phyloP scores from a whole-genome alignment of 2,797 vertebrate species.

The Oophaga sylvatica region DNA sequence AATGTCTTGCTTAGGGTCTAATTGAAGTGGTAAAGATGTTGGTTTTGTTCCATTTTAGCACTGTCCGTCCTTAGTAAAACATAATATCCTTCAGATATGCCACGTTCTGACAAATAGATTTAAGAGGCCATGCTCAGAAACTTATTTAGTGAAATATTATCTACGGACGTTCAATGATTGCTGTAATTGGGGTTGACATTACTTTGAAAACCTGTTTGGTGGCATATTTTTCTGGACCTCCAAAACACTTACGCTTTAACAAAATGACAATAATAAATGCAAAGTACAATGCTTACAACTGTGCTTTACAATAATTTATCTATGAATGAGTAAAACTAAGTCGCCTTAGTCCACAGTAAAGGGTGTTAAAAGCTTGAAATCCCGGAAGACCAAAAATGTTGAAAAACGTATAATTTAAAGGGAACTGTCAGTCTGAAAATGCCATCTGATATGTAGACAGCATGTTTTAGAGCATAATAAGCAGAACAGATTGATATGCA shows the following conservation, averaged over 20 bases:
- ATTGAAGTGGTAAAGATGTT: slow-evolving; percentile 26
- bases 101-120: neutral
- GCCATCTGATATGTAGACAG: too few species aligned
- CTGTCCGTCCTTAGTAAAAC: neutral
- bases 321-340: too few species aligned
- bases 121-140: neutral
- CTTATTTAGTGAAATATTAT: neutral
- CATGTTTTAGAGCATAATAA: too few species aligned
- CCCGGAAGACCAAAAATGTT: too few species aligned
- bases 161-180: neutral
- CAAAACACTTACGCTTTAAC: neutral
- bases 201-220: neutral
- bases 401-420: too few species aligned
- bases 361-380: too few species aligned
- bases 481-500: too few species aligned
- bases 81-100: slow-evolving; percentile 2
- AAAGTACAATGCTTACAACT: neutral
- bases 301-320: too few species aligned
- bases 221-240: neutral
- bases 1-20: neutral
- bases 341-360: too few species aligned
- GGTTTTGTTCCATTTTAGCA: neutral
- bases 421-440: too few species aligned
- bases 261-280: neutral
- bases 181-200: neutral